Evolutionary conservation across 2,797 vertebrate species (phyloP), one percentile per base, ranked within the genome.

Genomic region (Margarornis squamiger): DNA sequence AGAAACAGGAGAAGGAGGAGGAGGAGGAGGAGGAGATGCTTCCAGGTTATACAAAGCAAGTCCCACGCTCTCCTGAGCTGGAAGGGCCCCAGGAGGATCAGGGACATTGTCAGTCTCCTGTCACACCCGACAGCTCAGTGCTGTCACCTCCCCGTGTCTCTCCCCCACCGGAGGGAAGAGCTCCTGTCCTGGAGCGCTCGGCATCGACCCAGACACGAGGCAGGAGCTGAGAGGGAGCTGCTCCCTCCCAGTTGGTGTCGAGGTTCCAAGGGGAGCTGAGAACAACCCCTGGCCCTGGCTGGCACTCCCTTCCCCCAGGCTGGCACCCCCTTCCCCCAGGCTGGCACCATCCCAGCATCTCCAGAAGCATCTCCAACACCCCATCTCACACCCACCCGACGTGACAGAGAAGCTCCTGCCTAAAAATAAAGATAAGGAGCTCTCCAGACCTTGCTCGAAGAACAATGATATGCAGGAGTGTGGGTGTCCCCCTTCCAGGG

Each of bases 391-490:
- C 52, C 78, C 75, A 27, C 32, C 83, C 0, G 26, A 57, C 0
- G 26, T 36, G 78, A 54, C 22, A 16, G n/a, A 3, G 41, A 63
- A 63, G 62, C 61, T 63, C 39, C 75, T 32, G 46, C 65, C 52
- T 71, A 4, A 41, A 59, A 51, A 63, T 73, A 74, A 29, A 11
- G 26, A 6, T 18, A 0, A 48, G 39, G 45, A 75, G 41, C 6
- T 2, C 78, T 39, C 52, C 21, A 52, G 86, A 30, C 16, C 66
- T 84, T 30, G 26, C 73, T 62, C 6, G 7, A n/a, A 54, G 36
- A 59, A 36, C 59, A 73, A 6, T 4, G 2, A 67, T 11, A 1
- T 3, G 7, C 18, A 4, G 0, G 4, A 30, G 32, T 0, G 63
- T 73, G 75, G 80, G 83, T 7, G 45, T 34, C 14, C 2, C 34